A percentile compares a stretch with the other conserved stretches of the same genome.
Conservation (phyloP, 2,888 invertebrate species). For the Idaea aversata region DNA sequence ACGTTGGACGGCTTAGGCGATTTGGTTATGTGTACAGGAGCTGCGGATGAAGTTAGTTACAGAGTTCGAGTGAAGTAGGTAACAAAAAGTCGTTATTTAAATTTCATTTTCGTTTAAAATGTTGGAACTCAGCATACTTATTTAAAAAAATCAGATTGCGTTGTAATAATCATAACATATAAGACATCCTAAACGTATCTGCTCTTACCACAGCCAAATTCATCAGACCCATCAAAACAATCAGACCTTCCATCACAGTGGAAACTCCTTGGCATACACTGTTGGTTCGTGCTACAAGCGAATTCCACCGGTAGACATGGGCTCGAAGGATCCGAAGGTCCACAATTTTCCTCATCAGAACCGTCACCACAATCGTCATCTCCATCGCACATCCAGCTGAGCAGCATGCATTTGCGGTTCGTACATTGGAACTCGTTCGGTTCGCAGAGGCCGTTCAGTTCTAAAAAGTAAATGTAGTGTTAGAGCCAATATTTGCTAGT, state of each 20-base stretch:
- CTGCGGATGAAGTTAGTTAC: conserved; percentile 30
- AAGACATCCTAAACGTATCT: neutral
- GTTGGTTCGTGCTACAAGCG: conserved; percentile 85
- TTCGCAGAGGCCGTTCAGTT: conserved; percentile 84
- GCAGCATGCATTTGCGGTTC: conserved; percentile 93
- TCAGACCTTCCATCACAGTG: conserved; percentile 95
- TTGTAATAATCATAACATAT: too few species aligned
- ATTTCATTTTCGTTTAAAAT: too few species aligned
- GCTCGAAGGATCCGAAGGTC: conserved; percentile 74
- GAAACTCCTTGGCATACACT: conserved; percentile 96
- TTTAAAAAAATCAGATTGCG: too few species aligned
- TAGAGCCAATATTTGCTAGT: neutral
- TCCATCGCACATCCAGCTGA: conserved; percentile 94
- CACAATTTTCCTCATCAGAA: conserved; percentile 88
- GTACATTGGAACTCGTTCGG: conserved; percentile 96
- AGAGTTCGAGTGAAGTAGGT: conserved; percentile 8
- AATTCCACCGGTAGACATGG: conserved; percentile 89
- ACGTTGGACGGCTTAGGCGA: conserved; percentile 88
- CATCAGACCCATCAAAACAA: conserved; percentile 90
- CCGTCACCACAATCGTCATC: conserved; percentile 3
- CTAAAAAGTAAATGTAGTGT: conserved; percentile 31
- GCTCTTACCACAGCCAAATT: conserved; percentile 89
- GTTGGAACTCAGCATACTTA: too few species aligned
- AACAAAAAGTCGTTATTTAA: too few species aligned
- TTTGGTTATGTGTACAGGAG: conserved; percentile 82